These are phyloP conservation scores for Mesitornis unicolor DNA, from an alignment of 2,113 vertebrate species.

Conservation along the genomic window DNA sequence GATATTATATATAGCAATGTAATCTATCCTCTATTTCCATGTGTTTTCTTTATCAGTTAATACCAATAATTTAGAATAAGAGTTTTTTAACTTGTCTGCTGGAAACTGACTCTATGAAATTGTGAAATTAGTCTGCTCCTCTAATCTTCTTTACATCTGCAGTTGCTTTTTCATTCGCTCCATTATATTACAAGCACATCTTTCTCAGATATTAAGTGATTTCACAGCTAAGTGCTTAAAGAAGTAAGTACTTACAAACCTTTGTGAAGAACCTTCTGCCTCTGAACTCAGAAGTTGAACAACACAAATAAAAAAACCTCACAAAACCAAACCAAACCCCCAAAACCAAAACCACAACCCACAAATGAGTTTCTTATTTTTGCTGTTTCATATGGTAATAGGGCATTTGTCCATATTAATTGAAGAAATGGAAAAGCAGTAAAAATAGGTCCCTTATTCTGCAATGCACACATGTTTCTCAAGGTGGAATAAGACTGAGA, in stretches of 20 bases:
- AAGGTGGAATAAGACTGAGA: background rate
- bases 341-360: background rate
- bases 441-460: background rate
- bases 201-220: slow-evolving; percentile 6
- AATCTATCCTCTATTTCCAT: background rate
- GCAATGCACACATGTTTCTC: background rate
- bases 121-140: background rate
- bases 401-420: background rate
- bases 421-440: background rate
- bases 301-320: background rate
- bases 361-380: background rate
- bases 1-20: background rate
- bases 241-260: background rate
- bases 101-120: slow-evolving; percentile 2
- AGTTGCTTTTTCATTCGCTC: slow-evolving; percentile 46
- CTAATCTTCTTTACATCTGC: slow-evolving; percentile 48
- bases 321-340: background rate
- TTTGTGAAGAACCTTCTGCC: background rate
- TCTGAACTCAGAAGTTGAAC: background rate
- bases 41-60: background rate
- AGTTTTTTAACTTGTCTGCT: background rate
- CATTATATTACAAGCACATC: background rate
- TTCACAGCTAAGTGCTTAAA: slow-evolving; percentile 8
- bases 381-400: background rate
- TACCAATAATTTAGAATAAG: background rate